These are phyloP conservation scores for Actenoides lindsayi DNA, from an alignment of 2,113 vertebrate species.

Conservation along the genomic window DNA sequence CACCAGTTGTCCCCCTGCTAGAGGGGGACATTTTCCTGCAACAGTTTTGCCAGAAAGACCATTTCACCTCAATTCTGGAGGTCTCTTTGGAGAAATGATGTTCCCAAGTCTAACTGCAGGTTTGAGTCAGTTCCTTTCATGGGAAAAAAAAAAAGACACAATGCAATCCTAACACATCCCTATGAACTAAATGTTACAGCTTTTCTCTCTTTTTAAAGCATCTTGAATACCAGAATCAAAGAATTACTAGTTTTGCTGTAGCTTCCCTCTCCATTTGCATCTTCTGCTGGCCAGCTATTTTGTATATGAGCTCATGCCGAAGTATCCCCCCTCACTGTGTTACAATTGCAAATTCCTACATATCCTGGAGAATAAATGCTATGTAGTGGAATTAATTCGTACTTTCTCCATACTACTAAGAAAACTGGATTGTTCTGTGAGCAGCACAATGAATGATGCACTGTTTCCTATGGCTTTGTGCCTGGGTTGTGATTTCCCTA, in stretches of 20 bases:
- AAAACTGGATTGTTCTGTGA: not conserved
- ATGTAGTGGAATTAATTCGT: constrained; percentile 3
- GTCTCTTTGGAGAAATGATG: not conserved
- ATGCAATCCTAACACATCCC: not conserved
- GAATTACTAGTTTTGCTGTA: not conserved
- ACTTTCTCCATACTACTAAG: not conserved
- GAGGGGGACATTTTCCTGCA: not conserved
- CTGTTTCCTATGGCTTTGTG: constrained; percentile 22
- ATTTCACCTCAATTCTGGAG: not conserved
- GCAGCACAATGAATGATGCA: not conserved
- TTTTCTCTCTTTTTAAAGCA: not conserved
- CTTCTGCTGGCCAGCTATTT: not conserved
- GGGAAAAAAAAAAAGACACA: not conserved
- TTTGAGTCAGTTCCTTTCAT: not conserved
- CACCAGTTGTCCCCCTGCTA: not conserved
- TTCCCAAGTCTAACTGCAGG: not conserved
- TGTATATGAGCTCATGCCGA: not conserved
- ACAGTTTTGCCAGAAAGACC: not conserved
- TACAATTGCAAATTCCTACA: constrained; percentile 22
- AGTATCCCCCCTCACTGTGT: not conserved
- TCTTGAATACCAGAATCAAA: not conserved
- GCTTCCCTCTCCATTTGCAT: not conserved
- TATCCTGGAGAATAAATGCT: not conserved
- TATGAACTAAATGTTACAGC: not conserved
- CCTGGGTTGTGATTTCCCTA: constrained; percentile 10